Evolutionary conservation across 2,797 vertebrate genomes (phyloP), one percentile per base, ranked within the genome.

Genomic region (Argentina silus): DNA sequence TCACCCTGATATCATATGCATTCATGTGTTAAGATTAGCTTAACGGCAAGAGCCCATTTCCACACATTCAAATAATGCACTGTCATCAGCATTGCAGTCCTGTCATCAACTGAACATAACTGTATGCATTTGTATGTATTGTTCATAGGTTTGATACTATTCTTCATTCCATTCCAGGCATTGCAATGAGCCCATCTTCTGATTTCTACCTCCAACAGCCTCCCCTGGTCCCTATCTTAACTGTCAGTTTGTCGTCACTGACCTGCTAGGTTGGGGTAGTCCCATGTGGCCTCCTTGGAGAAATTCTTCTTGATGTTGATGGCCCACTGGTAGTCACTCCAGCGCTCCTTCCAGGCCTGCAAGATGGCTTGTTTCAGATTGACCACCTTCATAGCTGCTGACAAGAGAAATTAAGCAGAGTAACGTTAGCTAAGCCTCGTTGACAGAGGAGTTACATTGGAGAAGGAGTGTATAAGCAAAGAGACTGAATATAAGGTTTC

Each of bases 241-340:
- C 36, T 12, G 1, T 21, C 4, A n/a, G 3, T 15, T 1, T 56
- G 9, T n/a, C 21, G 50, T 51, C 50, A 12, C 81, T 71, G 12
- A 98, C 98, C 97, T 95, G 97, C 96, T 51, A 98, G 90, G 77
- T 98, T 98, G 19, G 97, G 95, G 72, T 98, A 98, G 77, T 99
- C 97, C 97, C 97, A 99, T 36, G 97, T 97, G 15, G 96, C 95
- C 83, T 97, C 97, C 60, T 97, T 98, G 1, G 97, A 97, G 36
- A 97, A 98, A 89, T 98, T 98, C 68, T 94, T 96, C 91, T 99
- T 99, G 88, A 99, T 98, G 81, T 99, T 99, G 69, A 98, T 93
- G n/a, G 97, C 96, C 97, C 97, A 99, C 7, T 98, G 98, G 59
- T 97, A 98, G 84, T 98, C 97, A 78, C 95, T 98, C 97, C 97